Conservation (phyloP, 2,888 invertebrate genomes). For the Sipha maydis region DNA sequence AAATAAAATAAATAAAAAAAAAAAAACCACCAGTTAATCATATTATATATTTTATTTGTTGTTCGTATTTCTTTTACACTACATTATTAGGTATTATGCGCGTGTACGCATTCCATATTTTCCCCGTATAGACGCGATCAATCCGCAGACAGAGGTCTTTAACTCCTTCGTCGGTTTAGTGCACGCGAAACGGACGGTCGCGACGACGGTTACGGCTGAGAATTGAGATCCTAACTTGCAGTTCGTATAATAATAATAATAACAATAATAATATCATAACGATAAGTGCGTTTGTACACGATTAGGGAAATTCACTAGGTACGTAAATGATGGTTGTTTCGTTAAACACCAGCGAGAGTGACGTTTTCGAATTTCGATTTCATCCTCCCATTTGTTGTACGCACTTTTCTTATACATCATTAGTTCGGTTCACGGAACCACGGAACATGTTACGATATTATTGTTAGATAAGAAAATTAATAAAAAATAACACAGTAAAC, state of each 20-base stretch:
- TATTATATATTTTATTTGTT: constrained; percentile 33
- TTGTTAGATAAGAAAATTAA: too few species aligned
- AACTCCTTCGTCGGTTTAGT: not conserved
- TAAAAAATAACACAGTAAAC: too few species aligned
- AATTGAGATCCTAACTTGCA: not conserved
- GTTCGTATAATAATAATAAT: not conserved
- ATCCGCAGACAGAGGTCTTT: not conserved
- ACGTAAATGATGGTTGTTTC: not conserved
- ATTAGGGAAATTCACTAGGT: not conserved
- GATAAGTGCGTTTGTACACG: not conserved
- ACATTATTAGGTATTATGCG: not conserved
- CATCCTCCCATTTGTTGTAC: not conserved
- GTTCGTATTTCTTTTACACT: constrained; percentile 9
- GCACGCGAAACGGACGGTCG: not conserved
- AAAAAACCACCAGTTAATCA: constrained; percentile 27
- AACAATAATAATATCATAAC: not conserved
- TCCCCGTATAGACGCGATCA: not conserved
- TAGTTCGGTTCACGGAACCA: constrained; percentile 5
- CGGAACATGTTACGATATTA: constrained; percentile 28
- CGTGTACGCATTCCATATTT: constrained; percentile 14
- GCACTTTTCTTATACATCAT: constrained; percentile 18
- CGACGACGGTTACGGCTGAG: not conserved
- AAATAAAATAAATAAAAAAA: not conserved
- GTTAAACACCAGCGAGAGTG: not conserved
- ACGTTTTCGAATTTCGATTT: constrained; percentile 22